Evolutionary conservation across 2,113 vertebrate species (phyloP).

Genomic region (Caloenas nicobarica): DNA sequence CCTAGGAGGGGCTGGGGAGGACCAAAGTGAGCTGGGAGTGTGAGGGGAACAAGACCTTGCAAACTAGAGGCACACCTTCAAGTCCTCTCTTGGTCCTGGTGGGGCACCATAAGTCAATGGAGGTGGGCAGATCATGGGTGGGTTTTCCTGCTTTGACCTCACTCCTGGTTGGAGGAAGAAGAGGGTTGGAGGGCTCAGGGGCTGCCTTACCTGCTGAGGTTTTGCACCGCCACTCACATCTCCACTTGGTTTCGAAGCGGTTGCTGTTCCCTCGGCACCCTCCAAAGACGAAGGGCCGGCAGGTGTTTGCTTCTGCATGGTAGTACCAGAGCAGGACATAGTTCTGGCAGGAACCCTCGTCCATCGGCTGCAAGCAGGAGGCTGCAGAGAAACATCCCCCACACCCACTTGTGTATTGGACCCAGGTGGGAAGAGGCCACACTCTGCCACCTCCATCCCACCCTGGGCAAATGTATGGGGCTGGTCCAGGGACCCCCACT

Average conservation of each 20-base stretch:
- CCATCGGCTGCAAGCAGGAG: conserved; percentile 80
- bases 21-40: background rate
- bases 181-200: background rate
- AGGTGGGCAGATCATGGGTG: accelerated
- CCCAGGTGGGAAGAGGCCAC: background rate
- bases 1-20: background rate
- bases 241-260: conserved; percentile 76
- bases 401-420: background rate
- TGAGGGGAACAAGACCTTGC: background rate
- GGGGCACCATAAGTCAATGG: background rate
- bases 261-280: conserved; percentile 86
- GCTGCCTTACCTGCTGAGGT: conserved; percentile 6
- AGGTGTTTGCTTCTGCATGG: conserved; percentile 63
- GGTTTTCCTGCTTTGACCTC: background rate
- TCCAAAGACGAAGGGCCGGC: conserved; percentile 85
- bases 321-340: conserved; percentile 87
- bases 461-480: background rate
- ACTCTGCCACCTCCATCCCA: accelerated
- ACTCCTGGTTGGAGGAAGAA: background rate
- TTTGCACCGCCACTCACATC: conserved; percentile 75
- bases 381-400: conserved; percentile 28
- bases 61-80: background rate
- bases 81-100: background rate
- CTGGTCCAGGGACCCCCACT: too few species aligned
- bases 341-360: conserved; percentile 80